These are phyloP conservation scores for Lepidurus apus DNA, from an alignment of 1,140 invertebrate genomes.

Conservation along the genomic window DNA sequence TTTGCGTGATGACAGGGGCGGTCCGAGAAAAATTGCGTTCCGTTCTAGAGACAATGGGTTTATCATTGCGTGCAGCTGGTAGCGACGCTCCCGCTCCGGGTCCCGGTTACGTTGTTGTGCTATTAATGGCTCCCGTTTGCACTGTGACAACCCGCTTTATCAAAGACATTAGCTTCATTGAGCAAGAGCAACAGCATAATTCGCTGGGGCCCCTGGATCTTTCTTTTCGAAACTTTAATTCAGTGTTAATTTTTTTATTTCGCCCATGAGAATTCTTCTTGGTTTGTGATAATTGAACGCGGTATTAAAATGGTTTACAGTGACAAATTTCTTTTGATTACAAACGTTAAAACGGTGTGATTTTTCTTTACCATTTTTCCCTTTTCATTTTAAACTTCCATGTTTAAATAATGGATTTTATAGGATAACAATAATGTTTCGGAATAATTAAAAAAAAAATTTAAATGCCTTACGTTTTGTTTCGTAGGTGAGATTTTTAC, in stretches of 20 bases:
- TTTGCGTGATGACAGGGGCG: background rate
- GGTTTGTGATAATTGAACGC: too few species aligned
- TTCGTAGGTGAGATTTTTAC: too few species aligned
- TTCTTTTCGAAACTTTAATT: background rate
- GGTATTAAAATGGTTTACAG: too few species aligned
- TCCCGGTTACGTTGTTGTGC: background rate
- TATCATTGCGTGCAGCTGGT: slow-evolving; percentile 18
- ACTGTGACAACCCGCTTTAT: slow-evolving; percentile 21
- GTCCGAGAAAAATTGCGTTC: slow-evolving; percentile 8
- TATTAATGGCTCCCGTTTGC: slow-evolving; percentile 16
- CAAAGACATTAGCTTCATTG: slow-evolving; percentile 22
- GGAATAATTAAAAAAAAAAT: too few species aligned
- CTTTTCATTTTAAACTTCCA: too few species aligned
- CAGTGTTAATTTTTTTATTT: background rate
- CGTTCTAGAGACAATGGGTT: slow-evolving; percentile 12
- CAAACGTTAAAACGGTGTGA: too few species aligned
- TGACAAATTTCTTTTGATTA: too few species aligned
- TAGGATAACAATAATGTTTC: too few species aligned
- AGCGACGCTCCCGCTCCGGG: background rate
- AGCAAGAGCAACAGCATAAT: slow-evolving; percentile 6
- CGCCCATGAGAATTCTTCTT: background rate
- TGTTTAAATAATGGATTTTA: too few species aligned
- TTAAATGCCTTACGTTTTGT: too few species aligned
- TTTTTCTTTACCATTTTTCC: too few species aligned
- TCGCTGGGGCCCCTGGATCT: background rate